Conservation (phyloP, 92 coral and sea anemone genomes). For the Diadumene lineata region DNA sequence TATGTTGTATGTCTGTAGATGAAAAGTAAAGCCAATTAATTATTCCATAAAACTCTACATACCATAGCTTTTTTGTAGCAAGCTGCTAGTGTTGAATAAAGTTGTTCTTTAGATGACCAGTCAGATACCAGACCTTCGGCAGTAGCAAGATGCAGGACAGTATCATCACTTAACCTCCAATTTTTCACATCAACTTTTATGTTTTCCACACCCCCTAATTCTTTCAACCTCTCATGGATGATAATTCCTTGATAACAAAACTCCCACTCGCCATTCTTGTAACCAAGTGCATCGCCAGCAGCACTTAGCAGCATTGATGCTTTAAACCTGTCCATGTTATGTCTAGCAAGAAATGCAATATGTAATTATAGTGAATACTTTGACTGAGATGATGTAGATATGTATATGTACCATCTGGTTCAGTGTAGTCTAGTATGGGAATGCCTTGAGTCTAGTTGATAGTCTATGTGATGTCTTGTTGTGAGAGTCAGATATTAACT, state of each 20-base stretch:
- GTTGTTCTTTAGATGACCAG: conserved; percentile 76
- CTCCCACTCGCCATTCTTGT: conserved; percentile 89
- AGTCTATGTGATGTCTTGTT: too few species aligned
- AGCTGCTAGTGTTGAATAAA: conserved; percentile 60
- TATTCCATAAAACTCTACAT: neutral
- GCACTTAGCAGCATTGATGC: conserved; percentile 90
- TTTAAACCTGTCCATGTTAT: conserved; percentile 45
- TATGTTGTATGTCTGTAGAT: neutral
- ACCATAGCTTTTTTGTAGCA: conserved; percentile 75
- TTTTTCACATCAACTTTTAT: conserved; percentile 57
- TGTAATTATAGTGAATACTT: too few species aligned
- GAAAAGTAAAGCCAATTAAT: neutral
- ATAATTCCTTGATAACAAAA: conserved; percentile 67
- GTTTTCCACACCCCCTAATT: conserved; percentile 71
- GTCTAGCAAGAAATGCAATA: too few species aligned
- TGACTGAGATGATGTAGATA: too few species aligned
- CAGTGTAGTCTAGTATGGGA: too few species aligned
- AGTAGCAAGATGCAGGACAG: conserved; percentile 86
- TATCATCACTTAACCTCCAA: conserved; percentile 94
- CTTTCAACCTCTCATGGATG: conserved; percentile 64
- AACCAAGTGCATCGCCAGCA: conserved; percentile 95
- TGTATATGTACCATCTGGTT: too few species aligned
- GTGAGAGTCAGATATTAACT: too few species aligned
- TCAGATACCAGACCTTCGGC: conserved; percentile 85
- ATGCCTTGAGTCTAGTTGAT: too few species aligned